phyloP scores from a whole-genome alignment of 2,888 invertebrate species.

The Nymphalis c-album region DNA sequence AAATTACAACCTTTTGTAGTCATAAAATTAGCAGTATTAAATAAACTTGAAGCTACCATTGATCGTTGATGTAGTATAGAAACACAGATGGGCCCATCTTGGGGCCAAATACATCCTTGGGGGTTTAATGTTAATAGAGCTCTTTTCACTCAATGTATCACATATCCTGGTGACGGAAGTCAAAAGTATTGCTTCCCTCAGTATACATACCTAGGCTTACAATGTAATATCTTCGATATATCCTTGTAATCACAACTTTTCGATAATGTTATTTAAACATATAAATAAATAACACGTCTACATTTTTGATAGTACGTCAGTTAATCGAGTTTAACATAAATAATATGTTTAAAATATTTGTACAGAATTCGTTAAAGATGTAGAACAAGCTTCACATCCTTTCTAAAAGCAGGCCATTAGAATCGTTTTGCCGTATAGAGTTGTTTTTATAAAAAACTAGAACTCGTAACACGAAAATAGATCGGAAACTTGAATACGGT shows the following conservation, averaged over 20 bases:
- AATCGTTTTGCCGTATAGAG: constrained; percentile 25
- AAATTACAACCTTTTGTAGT: too few relatives aligned
- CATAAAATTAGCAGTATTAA: too few relatives aligned
- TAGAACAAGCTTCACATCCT: constrained; percentile 26
- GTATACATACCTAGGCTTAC: too few relatives aligned
- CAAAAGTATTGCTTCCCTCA: too few relatives aligned
- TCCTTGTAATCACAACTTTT: not conserved
- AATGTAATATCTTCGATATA: not conserved
- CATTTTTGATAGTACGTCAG: not conserved
- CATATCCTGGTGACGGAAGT: too few relatives aligned
- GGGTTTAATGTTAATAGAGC: too few relatives aligned
- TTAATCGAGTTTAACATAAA: constrained; percentile 6
- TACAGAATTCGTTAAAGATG: constrained; percentile 17
- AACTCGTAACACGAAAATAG: constrained; percentile 26
- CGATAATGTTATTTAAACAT: not conserved
- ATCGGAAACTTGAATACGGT: constrained; percentile 4
- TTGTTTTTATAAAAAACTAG: constrained; percentile 32
- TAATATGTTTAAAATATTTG: constrained; percentile 26
- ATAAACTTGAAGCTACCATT: too few relatives aligned
- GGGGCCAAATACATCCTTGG: too few relatives aligned
- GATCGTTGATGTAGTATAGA: too few relatives aligned
- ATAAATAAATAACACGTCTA: not conserved
- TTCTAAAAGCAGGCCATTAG: constrained; percentile 16
- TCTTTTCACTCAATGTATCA: too few relatives aligned
- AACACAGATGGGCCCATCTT: too few relatives aligned